A percentile compares a stretch with the other conserved stretches of the same genome.
Conservation (phyloP, 1,140 invertebrate genomes). For the Colletes gigas region DNA sequence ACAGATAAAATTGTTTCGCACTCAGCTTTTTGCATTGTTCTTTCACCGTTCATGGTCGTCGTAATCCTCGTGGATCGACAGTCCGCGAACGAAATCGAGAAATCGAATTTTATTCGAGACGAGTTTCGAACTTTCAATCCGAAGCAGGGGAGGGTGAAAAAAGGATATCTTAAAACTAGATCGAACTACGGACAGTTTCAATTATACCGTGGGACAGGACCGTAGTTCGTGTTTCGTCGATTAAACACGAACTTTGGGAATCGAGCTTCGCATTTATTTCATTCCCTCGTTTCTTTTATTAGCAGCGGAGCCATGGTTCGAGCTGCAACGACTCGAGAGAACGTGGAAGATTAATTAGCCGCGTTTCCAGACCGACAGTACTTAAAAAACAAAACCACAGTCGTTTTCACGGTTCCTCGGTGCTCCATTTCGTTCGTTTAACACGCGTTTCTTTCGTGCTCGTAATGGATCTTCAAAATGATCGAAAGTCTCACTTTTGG, state of each 20-base stretch:
- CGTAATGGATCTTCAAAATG: too few relatives aligned
- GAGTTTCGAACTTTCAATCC: background rate
- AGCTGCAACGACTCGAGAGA: background rate
- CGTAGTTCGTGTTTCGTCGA: slow-evolving; percentile 19
- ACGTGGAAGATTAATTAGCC: background rate
- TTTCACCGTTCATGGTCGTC: too few relatives aligned
- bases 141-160: background rate
- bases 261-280: background rate
- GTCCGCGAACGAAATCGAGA: too few relatives aligned
- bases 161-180: background rate
- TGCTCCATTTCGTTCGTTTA: slow-evolving; percentile 17
- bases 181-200: slow-evolving; percentile 22
- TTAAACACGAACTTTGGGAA: slow-evolving; percentile 14
- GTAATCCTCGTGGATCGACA: too few relatives aligned
- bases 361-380: background rate
- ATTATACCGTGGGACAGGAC: background rate
- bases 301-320: too few relatives aligned
- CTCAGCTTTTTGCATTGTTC: too few relatives aligned
- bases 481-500: too few relatives aligned
- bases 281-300: background rate
- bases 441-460: too few relatives aligned
- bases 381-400: background rate
- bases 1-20: too few relatives aligned
- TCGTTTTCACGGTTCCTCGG: background rate
- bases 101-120: background rate